Conservation (phyloP, 2,888 invertebrate genomes). For the Drosophila tripunctata region DNA sequence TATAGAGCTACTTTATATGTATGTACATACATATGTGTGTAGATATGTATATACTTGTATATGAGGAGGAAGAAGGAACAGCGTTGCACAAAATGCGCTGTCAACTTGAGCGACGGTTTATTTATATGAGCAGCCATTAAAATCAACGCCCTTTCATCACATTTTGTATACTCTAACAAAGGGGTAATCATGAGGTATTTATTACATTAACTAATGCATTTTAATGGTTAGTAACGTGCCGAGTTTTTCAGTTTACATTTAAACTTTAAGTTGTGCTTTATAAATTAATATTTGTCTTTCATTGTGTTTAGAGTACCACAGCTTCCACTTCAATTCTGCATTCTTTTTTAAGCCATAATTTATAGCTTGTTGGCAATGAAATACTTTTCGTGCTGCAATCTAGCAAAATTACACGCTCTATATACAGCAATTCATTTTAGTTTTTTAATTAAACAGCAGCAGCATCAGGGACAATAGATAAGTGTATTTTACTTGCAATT, state of each 20-base stretch:
- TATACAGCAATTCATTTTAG: conserved; percentile 58
- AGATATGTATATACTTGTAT: background rate
- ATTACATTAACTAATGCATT: background rate
- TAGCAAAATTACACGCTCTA: conserved; percentile 65
- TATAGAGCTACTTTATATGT: conserved; percentile 68
- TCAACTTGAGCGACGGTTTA: conserved; percentile 51
- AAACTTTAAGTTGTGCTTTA: no score
- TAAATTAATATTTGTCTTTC: no score
- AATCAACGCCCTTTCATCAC: conserved; percentile 32
- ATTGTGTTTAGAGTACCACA: background rate
- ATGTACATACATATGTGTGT: background rate
- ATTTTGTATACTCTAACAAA: conserved; percentile 26
- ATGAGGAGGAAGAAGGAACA: conserved; percentile 10
- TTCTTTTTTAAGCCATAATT: conserved; percentile 43
- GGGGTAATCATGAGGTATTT: background rate
- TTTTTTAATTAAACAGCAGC: conserved; percentile 66
- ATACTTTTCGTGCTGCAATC: conserved; percentile 63
- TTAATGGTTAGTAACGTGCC: background rate
- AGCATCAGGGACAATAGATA: background rate
- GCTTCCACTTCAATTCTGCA: background rate
- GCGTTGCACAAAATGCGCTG: conserved; percentile 57
- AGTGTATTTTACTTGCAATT: background rate
- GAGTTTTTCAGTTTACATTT: background rate
- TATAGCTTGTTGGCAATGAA: conserved; percentile 64
- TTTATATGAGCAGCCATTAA: conserved; percentile 50